phyloP scores from a whole-genome alignment of 37 sponge, comb jelly and placozoan genomes.

The Corticium candelabrum region DNA sequence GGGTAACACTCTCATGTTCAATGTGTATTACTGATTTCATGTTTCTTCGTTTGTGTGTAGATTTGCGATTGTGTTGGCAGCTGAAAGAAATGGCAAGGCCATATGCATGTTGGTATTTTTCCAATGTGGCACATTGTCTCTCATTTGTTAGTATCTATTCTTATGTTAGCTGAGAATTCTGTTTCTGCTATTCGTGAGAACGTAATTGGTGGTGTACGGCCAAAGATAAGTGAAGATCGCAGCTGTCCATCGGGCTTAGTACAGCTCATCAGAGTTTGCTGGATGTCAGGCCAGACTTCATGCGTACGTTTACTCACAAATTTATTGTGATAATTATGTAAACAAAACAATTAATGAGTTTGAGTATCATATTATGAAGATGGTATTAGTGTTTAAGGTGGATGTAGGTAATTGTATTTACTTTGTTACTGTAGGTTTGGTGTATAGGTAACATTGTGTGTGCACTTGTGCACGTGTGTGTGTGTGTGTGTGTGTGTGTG shows the following conservation, averaged over 20 bases:
- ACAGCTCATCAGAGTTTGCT: not conserved
- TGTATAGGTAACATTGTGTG: no score
- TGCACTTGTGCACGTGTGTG: no score
- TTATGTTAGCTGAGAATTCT: not conserved
- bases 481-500: no score
- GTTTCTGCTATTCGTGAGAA: not conserved
- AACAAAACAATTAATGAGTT: no score
- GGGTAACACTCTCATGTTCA: not conserved
- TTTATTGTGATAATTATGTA: no score
- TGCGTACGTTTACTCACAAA: not conserved
- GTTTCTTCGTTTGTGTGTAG: not conserved
- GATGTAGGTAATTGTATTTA: no score
- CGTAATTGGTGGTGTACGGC: not conserved
- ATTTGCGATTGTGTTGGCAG: not conserved
- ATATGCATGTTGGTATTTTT: not conserved
- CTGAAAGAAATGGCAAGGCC: not conserved
- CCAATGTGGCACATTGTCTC: no score
- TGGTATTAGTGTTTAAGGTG: no score
- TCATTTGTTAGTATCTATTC: no score
- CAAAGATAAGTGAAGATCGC: not conserved
- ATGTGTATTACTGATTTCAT: not conserved
- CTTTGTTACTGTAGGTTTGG: no score
- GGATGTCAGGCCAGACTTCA: not conserved
- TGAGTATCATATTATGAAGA: no score
- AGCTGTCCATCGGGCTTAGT: not conserved